Evolutionary conservation across 2,797 vertebrate species (phyloP).

Genomic region (Gymnothorax javanicus): DNA sequence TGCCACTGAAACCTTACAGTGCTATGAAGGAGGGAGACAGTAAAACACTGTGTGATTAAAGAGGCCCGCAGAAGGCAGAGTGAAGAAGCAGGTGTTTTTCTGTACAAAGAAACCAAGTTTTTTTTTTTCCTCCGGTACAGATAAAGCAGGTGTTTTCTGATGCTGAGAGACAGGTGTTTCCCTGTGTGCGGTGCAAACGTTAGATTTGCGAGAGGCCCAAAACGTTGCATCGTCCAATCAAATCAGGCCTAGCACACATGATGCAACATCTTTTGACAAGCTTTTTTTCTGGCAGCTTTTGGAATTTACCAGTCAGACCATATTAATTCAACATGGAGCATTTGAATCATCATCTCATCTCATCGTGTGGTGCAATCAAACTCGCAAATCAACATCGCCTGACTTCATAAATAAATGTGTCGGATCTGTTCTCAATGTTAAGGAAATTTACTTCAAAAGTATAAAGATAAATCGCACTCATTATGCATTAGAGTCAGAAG

Average conservation of each 20-base stretch:
- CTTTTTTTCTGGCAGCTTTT: background rate
- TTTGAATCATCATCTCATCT: background rate
- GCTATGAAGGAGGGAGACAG: background rate
- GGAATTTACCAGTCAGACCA: background rate
- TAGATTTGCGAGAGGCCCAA: background rate
- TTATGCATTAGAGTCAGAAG: too few relatives aligned
- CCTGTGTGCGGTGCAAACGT: background rate
- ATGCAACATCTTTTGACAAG: background rate
- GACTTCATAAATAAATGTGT: background rate
- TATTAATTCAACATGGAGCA: background rate
- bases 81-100: background rate
- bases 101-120: background rate
- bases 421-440: background rate
- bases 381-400: background rate
- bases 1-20: background rate
- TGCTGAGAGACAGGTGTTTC: background rate
- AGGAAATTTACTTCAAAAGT: background rate
- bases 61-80: background rate
- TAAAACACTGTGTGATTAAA: background rate
- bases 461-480: too few relatives aligned
- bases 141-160: background rate
- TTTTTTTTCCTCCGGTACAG: background rate
- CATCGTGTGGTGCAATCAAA: background rate
- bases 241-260: background rate
- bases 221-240: background rate